Evolutionary conservation across 2,888 invertebrate species (phyloP).

Genomic region (Ptychoptera contaminata): DNA sequence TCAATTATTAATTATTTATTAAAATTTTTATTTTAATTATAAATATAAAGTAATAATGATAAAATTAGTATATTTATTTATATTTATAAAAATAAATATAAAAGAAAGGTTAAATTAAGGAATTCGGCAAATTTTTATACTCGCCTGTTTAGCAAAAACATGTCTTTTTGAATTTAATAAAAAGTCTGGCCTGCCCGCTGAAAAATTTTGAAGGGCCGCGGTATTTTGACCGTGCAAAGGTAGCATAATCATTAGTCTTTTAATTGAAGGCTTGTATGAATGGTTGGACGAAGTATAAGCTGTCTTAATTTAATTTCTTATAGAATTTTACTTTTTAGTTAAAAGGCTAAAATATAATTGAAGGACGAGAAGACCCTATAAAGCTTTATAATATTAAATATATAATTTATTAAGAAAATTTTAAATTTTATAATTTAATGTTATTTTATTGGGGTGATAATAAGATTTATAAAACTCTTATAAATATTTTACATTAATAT

Average conservation of each 20-base stretch:
- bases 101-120: slow-evolving; percentile 34
- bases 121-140: slow-evolving; percentile 46
- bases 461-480: slow-evolving; percentile 44
- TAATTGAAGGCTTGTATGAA: slow-evolving; percentile 69
- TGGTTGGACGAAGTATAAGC: slow-evolving; percentile 47
- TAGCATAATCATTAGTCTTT: slow-evolving; percentile 68
- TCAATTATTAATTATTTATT: slow-evolving; percentile 28
- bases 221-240: slow-evolving; percentile 65
- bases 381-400: slow-evolving; percentile 41
- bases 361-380: slow-evolving; percentile 69
- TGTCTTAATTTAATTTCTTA: slow-evolving; percentile 39
- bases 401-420: slow-evolving; percentile 28
- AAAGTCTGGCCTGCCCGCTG: slow-evolving; percentile 61
- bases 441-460: slow-evolving; percentile 50
- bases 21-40: slow-evolving; percentile 29
- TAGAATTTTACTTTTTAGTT: slow-evolving; percentile 41
- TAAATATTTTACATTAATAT: slow-evolving; percentile 25
- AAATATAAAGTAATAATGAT: slow-evolving; percentile 37
- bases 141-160: slow-evolving; percentile 67
- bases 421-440: slow-evolving; percentile 18
- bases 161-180: slow-evolving; percentile 46
- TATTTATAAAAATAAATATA: slow-evolving; percentile 18
- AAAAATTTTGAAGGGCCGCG: slow-evolving; percentile 54
- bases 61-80: slow-evolving; percentile 38
- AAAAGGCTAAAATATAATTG: slow-evolving; percentile 50